phyloP scores from a whole-genome alignment of 1,140 invertebrate species.

The Uloborus diversus region DNA sequence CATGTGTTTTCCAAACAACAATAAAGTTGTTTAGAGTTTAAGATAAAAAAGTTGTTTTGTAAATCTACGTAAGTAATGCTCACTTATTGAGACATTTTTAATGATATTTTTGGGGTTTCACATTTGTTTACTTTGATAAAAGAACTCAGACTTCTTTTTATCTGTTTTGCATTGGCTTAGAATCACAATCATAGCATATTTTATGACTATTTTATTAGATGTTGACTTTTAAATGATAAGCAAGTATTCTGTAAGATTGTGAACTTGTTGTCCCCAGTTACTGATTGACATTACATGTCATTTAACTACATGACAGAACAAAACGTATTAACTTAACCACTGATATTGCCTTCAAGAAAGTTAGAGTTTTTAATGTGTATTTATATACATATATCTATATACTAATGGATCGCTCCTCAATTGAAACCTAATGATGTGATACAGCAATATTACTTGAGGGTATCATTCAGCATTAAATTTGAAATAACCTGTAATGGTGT shows the following conservation, averaged over 20 bases:
- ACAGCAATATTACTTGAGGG: not conserved
- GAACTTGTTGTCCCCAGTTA: not conserved
- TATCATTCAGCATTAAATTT: too few relatives aligned
- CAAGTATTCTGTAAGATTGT: not conserved
- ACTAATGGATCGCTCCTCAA: not conserved
- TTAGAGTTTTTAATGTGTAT: not conserved
- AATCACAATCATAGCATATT: not conserved
- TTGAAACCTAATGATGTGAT: not conserved
- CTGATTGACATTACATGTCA: not conserved
- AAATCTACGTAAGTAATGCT: too few relatives aligned
- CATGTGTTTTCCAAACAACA: too few relatives aligned
- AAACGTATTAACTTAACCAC: constrained; percentile 41
- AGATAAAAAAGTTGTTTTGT: too few relatives aligned
- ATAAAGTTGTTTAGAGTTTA: too few relatives aligned
- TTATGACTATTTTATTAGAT: constrained; percentile 31
- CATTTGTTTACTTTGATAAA: too few relatives aligned
- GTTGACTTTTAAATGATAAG: constrained; percentile 10
- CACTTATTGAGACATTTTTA: too few relatives aligned
- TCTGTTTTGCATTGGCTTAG: too few relatives aligned
- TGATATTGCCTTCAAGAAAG: constrained; percentile 26
- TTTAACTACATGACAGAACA: constrained; percentile 26
- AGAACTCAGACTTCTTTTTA: too few relatives aligned
- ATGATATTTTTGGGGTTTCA: too few relatives aligned
- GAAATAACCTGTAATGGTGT: constrained; percentile 10
- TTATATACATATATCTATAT: not conserved